Percentiles rank a stretch among this genome's conserved stretches.
Evolutionary conservation across 2,797 vertebrate genomes (phyloP).

Genomic region (Tapera naevia): DNA sequence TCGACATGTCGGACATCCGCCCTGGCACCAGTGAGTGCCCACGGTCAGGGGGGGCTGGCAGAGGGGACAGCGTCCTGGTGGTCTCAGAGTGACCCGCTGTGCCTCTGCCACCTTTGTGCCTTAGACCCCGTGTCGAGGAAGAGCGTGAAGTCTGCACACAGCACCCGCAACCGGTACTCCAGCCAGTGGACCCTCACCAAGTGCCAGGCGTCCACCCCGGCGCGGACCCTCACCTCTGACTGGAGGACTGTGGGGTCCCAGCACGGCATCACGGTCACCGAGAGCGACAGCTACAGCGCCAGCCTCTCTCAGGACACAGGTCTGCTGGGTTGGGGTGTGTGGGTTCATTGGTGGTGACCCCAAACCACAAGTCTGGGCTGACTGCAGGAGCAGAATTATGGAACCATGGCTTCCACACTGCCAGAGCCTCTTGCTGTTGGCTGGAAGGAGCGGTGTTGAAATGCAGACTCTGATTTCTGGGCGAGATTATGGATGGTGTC

Average conservation of each 20-base stretch:
- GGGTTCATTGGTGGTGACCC: rapidly evolving
- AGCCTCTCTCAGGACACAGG: constrained; percentile 98
- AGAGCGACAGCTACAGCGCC: constrained; percentile 98
- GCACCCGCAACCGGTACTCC: constrained; percentile 95
- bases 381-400: too few relatives aligned
- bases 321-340: not conserved
- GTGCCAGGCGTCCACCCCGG: constrained; percentile 95
- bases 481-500: too few relatives aligned
- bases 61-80: not conserved
- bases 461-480: rapidly evolving
- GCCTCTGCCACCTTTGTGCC: not conserved
- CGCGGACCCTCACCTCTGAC: constrained; percentile 94
- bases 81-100: rapidly evolving
- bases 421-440: rapidly evolving
- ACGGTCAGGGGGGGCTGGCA: rapidly evolving
- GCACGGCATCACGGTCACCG: constrained; percentile 96
- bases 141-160: constrained; percentile 94
- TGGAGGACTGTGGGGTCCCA: constrained; percentile 97
- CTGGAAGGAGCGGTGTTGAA: not conserved
- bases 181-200: constrained; percentile 99
- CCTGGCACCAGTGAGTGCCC: constrained; percentile 92
- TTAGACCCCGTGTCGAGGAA: constrained; percentile 95
- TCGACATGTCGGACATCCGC: constrained; percentile 98
- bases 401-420: rapidly evolving
- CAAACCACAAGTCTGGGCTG: too few relatives aligned